Conservation (phyloP, 2,797 vertebrate species). For the Mus spretus region DNA sequence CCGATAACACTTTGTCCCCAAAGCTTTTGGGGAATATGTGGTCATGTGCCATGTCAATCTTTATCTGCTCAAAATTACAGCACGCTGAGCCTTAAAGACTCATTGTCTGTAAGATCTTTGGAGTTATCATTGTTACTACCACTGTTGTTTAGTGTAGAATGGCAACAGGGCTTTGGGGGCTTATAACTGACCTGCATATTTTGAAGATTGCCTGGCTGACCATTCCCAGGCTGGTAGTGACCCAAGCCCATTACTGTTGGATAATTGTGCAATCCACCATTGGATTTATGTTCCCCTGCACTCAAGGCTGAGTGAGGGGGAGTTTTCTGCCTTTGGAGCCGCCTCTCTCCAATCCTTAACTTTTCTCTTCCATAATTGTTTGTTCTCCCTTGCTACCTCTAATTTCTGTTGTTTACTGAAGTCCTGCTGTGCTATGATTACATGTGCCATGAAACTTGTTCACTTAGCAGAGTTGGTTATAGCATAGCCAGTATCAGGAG, state of each 20-base stretch:
- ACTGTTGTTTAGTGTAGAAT: slow-evolving; percentile 46
- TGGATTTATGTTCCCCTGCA: slow-evolving; percentile 39
- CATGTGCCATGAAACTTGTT: slow-evolving; percentile 73
- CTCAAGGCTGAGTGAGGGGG: slow-evolving; percentile 9
- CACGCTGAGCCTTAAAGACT: slow-evolving; percentile 34
- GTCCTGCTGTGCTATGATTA: slow-evolving; percentile 60
- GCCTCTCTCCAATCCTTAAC: neutral
- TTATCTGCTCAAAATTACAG: slow-evolving; percentile 49
- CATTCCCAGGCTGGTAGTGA: neutral
- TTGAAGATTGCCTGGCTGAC: slow-evolving; percentile 35
- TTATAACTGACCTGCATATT: slow-evolving; percentile 40
- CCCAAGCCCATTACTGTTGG: slow-evolving; percentile 12
- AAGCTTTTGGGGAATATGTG: slow-evolving; percentile 22
- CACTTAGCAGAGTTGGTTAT: slow-evolving; percentile 62
- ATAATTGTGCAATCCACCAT: neutral
- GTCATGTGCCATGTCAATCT: neutral
- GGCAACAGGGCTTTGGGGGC: slow-evolving; percentile 14
- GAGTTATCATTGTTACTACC: slow-evolving; percentile 1
- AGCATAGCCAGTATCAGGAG: slow-evolving; percentile 6
- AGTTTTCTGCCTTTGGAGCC: slow-evolving; percentile 27
- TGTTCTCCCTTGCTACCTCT: slow-evolving; percentile 55
- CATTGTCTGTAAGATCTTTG: slow-evolving; percentile 9
- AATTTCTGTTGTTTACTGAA: slow-evolving; percentile 63
- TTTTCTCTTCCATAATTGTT: slow-evolving; percentile 64
- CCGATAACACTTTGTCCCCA: neutral